Evolutionary conservation across 2,113 vertebrate species (phyloP).

Genomic region (Strix aluco): DNA sequence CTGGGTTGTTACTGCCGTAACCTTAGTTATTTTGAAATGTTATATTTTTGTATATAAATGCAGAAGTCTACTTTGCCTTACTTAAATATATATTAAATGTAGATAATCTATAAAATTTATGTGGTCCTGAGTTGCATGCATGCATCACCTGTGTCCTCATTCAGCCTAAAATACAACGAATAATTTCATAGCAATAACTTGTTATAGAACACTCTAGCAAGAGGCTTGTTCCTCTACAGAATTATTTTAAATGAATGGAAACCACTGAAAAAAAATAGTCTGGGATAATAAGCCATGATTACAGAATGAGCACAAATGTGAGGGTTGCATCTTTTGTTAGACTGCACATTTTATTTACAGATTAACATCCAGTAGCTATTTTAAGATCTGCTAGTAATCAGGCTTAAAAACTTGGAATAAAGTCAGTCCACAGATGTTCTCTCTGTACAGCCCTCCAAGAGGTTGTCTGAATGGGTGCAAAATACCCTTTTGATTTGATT

Average conservation of each 20-base stretch:
- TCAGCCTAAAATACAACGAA: not conserved
- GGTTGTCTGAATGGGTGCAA: slow-evolving; percentile 26
- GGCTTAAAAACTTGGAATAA: slow-evolving; percentile 1
- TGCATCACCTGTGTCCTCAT: not conserved
- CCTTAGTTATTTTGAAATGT: not conserved
- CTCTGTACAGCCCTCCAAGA: not conserved
- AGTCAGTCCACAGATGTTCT: slow-evolving; percentile 42
- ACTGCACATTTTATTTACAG: slow-evolving; percentile 32
- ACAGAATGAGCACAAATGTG: slow-evolving; percentile 4
- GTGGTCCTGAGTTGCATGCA: not conserved
- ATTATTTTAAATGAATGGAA: not conserved
- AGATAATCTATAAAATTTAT: not conserved
- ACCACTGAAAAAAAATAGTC: not conserved
- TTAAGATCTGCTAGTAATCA: slow-evolving; percentile 38
- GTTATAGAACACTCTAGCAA: not conserved
- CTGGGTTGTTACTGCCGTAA: not conserved
- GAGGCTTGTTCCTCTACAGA: slow-evolving; percentile 3
- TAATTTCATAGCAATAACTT: not conserved
- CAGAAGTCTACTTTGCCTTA: not conserved
- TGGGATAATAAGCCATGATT: slow-evolving; percentile 47
- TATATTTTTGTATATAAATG: not conserved
- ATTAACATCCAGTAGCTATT: slow-evolving; percentile 24
- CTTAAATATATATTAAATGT: not conserved
- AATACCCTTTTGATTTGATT: not conserved
- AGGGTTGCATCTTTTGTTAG: slow-evolving; percentile 30